Evolutionary conservation across 2,113 vertebrate genomes (phyloP).

Genomic region (Macrotus californicus): DNA sequence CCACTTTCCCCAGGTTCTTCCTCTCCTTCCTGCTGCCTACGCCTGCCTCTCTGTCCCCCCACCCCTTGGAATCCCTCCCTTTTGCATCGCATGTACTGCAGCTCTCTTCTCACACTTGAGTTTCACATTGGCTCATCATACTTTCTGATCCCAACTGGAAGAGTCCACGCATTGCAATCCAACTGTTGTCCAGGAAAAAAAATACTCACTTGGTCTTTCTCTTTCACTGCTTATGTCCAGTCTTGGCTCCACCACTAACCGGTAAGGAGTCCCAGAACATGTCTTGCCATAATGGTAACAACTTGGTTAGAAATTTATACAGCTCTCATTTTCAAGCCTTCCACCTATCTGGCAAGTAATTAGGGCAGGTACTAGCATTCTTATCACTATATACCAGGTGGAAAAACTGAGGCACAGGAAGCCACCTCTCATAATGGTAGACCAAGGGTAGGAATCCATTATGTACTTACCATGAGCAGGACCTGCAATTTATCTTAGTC

Average conservation of each 20-base stretch:
- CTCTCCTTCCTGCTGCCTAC: background rate
- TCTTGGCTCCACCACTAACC: background rate
- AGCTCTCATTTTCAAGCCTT: background rate
- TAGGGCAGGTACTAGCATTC: background rate
- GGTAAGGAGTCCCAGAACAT: background rate
- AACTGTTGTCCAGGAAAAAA: background rate
- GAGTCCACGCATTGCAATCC: background rate
- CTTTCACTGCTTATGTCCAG: background rate
- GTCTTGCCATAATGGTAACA: background rate
- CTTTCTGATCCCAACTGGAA: background rate
- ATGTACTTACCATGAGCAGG: background rate
- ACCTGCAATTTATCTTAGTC: background rate
- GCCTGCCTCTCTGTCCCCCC: background rate
- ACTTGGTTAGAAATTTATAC: background rate
- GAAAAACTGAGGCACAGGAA: background rate
- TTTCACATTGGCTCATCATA: background rate
- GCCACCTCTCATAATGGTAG: background rate
- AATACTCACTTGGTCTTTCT: background rate
- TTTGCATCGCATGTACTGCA: background rate
- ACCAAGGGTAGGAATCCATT: background rate
- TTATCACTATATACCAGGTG: background rate
- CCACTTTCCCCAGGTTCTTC: background rate
- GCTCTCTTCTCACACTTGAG: background rate
- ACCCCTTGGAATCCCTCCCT: background rate
- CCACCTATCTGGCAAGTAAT: background rate